Conservation (phyloP, 1,140 invertebrate genomes). For the Eriocheir sinensis region DNA sequence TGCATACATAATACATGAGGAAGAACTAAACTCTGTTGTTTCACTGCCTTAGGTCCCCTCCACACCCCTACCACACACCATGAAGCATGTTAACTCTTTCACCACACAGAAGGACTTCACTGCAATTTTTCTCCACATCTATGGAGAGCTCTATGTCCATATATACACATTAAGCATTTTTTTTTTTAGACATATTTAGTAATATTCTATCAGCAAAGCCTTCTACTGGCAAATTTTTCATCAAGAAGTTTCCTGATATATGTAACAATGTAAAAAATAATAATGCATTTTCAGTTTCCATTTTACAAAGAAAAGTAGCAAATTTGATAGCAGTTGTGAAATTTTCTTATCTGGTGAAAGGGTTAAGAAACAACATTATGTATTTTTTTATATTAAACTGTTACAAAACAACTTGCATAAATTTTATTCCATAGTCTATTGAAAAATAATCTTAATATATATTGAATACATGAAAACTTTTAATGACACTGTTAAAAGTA, state of each 20-base stretch:
- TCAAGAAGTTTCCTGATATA: not conserved
- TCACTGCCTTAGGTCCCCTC: not conserved
- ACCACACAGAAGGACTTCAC: not conserved
- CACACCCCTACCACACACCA: not conserved
- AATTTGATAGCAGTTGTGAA: not conserved
- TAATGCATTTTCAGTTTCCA: not conserved
- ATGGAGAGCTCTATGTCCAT: not conserved
- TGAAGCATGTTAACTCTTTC: not conserved
- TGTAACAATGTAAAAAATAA: not conserved
- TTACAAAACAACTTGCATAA: not conserved
- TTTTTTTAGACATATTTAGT: not conserved
- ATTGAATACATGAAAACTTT: not conserved
- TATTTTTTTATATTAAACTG: not conserved
- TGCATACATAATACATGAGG: not conserved
- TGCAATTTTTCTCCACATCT: not conserved
- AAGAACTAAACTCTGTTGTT: not conserved
- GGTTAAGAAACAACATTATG: not conserved
- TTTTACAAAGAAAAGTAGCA: not conserved
- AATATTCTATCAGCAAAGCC: not conserved
- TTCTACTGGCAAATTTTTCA: not conserved
- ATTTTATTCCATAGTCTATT: not conserved
- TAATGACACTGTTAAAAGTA: not conserved
- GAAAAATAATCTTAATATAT: not conserved
- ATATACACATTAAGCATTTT: not conserved
- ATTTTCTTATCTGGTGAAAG: not conserved